Evolutionary conservation across 2,113 vertebrate species (phyloP), one percentile per base, ranked within the genome.

Genomic region (Solea solea): DNA sequence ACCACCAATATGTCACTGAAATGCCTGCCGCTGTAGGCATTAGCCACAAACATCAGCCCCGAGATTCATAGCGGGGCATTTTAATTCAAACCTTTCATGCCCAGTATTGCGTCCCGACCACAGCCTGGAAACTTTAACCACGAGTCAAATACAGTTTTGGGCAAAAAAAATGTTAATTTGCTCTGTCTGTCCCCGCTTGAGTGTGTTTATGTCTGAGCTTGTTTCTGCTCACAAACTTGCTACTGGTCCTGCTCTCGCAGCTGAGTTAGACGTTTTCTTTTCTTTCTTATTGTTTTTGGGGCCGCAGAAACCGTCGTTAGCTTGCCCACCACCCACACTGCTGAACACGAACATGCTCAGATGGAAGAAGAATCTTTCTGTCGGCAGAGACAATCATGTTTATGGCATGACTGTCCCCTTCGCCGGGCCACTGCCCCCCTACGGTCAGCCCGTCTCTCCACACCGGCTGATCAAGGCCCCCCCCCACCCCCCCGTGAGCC

Each of bases 51-150:
- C 64, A 60, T 84, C 44, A 52, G 65, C 56, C 56, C 50, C 73
- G 74, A 21, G 44, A 46, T 57, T 71, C 42, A 65, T 45, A 3
- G 66, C 14, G 62, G 53, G 74, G 80, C 78, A 70, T 78, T 80
- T 79, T 77, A 87, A 83, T 86, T 82, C 41, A 69, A 59, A 76
- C 78, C 80, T 80, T 87, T 84, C 79, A 76, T 76, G 77, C 62
- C 61, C 56, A 81, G 80, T 80, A 69, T 42, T 65, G 68, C 15
- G 28, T 79, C 54, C 44, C 68, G 70, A 80, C 73, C 81, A 69
- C 77, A 82, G 69, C 14, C 21, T 72, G 76, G 81, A 83, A 88
- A 87, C 72, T 81, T 72, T 68, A 82, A 75, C 55, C 14, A 81
- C 73, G 14, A 77, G 75, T 80, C 46, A 74, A 82, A 83, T 69